Evolutionary conservation across 2,888 invertebrate species (phyloP).

Genomic region (Mimumesa dahlbomi): DNA sequence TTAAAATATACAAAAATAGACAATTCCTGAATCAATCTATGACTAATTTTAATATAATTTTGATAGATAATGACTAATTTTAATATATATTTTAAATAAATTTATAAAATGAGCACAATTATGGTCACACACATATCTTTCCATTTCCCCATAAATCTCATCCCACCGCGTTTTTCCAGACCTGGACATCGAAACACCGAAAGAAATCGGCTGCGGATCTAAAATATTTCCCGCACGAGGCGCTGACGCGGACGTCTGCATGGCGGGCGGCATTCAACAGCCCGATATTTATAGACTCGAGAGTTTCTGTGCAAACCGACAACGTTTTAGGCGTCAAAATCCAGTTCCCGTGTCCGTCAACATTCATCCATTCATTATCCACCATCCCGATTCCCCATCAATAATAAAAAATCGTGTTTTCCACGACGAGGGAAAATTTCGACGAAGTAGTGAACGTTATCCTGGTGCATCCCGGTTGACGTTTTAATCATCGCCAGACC

Average conservation of each 20-base stretch:
- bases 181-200: conserved; percentile 44
- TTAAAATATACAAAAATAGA: too few species aligned
- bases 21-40: too few species aligned
- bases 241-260: conserved; percentile 55
- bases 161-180: conserved; percentile 30
- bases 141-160: too few species aligned
- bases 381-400: background rate
- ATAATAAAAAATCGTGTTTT: background rate
- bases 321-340: conserved; percentile 74
- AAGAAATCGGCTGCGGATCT: conserved; percentile 5
- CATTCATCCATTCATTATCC: conserved; percentile 40
- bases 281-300: conserved; percentile 75
- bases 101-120: too few species aligned
- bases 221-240: conserved; percentile 58
- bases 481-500: conserved; percentile 32
- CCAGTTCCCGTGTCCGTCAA: conserved; percentile 58
- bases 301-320: conserved; percentile 72
- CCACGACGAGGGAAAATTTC: background rate
- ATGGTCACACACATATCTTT: too few species aligned
- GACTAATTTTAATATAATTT: too few species aligned
- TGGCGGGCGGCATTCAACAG: conserved; percentile 73
- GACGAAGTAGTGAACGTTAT: conserved; percentile 10
- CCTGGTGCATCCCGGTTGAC: too few species aligned
- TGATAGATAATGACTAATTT: too few species aligned
- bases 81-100: too few species aligned